Conservation (phyloP, 2,797 vertebrate genomes). For the Myoxocephalus aenaeus region DNA sequence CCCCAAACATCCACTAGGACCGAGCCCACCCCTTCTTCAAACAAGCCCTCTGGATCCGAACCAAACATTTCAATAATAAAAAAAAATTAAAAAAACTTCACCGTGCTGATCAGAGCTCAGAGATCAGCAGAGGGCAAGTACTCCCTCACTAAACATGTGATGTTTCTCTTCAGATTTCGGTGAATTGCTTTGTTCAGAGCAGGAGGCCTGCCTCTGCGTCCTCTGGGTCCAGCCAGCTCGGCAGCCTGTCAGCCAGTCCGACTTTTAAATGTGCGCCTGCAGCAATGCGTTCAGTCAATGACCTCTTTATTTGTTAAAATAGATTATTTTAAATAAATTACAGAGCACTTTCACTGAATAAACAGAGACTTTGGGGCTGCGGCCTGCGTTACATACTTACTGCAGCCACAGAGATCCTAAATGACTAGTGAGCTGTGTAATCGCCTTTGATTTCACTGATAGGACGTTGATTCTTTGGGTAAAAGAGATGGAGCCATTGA, state of each 20-base stretch:
- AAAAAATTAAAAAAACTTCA: slow-evolving; percentile 21
- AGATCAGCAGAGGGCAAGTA: slow-evolving; percentile 69
- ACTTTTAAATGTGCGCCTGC: slow-evolving; percentile 93
- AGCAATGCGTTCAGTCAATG: slow-evolving; percentile 92
- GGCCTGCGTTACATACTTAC: slow-evolving; percentile 92
- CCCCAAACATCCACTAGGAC: slow-evolving; percentile 57
- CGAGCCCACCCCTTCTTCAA: slow-evolving; percentile 74
- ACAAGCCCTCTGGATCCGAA: slow-evolving; percentile 70
- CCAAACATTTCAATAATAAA: slow-evolving; percentile 72
- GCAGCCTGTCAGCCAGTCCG: slow-evolving; percentile 85
- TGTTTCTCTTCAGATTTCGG: slow-evolving; percentile 75
- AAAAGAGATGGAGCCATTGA: slow-evolving; percentile 85
- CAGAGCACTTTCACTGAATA: slow-evolving; percentile 99
- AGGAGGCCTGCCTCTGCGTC: slow-evolving; percentile 76
- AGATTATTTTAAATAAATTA: slow-evolving; percentile 99
- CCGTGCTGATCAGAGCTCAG: slow-evolving; percentile 48
- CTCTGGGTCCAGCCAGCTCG: slow-evolving; percentile 74
- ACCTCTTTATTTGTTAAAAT: slow-evolving; percentile 99
- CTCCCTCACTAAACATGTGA: slow-evolving; percentile 66
- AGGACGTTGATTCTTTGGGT: slow-evolving; percentile 88
- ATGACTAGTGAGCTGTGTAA: slow-evolving; percentile 92
- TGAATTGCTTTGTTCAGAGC: slow-evolving; percentile 87
- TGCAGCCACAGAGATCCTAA: slow-evolving; percentile 94
- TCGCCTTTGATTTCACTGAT: slow-evolving; percentile 92
- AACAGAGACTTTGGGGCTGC: slow-evolving; percentile 97